A percentile compares a stretch with the other conserved stretches of the same genome.
phyloP scores from a whole-genome alignment of 2,113 vertebrate species.

The Etheostoma spectabile region DNA sequence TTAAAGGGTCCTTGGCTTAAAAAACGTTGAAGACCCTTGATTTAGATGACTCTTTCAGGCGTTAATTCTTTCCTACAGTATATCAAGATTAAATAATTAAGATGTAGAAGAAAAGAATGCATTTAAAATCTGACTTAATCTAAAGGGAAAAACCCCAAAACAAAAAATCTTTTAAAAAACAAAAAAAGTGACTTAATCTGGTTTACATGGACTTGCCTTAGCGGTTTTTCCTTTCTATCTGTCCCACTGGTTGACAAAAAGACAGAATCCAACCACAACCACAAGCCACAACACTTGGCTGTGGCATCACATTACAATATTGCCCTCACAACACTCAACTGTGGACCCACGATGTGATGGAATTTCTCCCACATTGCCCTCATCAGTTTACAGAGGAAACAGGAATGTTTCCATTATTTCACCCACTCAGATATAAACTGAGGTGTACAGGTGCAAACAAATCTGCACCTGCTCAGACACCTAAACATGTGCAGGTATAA shows the following conservation, averaged over 20 bases:
- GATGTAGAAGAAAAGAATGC: not conserved
- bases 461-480: not conserved
- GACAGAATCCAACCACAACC: constrained; percentile 27
- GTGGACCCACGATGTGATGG: constrained; percentile 17
- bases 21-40: too few species aligned
- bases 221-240: constrained; percentile 12
- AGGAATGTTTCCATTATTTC: constrained; percentile 3
- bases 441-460: constrained; percentile 24
- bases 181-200: not conserved
- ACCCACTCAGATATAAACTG: not conserved
- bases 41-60: too few species aligned
- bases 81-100: not conserved
- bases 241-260: constrained; percentile 12
- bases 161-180: too few species aligned
- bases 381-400: constrained; percentile 3
- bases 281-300: constrained; percentile 47
- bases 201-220: not conserved
- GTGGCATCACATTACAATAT: constrained; percentile 45
- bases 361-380: constrained; percentile 18
- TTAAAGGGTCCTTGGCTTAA: too few species aligned
- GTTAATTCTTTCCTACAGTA: not conserved
- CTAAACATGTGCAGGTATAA: not conserved
- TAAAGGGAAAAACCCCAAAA: too few species aligned
- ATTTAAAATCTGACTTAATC: not conserved
- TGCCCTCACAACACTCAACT: constrained; percentile 21